Evolutionary conservation across 2,888 invertebrate species (phyloP), one percentile per base, ranked within the genome.

Genomic region (Himalopsyche anomala): DNA sequence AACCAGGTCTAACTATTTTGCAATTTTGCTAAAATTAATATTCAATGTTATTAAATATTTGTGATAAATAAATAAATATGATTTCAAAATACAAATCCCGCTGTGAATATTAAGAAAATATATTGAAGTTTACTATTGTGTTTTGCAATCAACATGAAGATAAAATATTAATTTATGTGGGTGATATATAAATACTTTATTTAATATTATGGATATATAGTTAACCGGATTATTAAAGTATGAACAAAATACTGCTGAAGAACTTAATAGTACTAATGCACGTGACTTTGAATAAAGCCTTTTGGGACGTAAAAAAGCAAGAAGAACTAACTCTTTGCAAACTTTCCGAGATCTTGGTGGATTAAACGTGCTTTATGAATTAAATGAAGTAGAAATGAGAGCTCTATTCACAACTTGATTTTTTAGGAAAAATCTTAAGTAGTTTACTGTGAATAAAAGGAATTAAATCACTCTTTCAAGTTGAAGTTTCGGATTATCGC

Each of bases 311-410:
- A 62, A 62, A 62, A 62, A 62, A 62, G 28, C 19, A 19, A 19
- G 4, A 62, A 62, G 62, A 19, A 62, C 62, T 56, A 1, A 56
- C 56, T 62, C 62, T 62, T 19, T 3, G 62, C 0, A 62, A 62
- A 62, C 62, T 62, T 62, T 62, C 62, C 5, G 62, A 62, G 62
- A 62, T 62, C 62, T 62, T 62, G 15, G 19, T 62, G 19, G 62
- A 62, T 62, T 62, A 62, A 62, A 62, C 62, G 62, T 62, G 62
- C 62, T 62, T 62, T 62, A 62, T 62, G 62, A 62, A 62, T 19
- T 62, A 62, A 62, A 62, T 62, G 62, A 62, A 62, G 62, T 62
- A 62, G 62, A 19, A 62, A 19, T 62, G 62, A 5, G 62, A 62
- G 62, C 19, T 62, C 9, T 62, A 62, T 62, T n/a, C 62, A 6